These are phyloP conservation scores for Pteropus alecto DNA, from an alignment of 2,113 vertebrate species.

Conservation along the genomic window DNA sequence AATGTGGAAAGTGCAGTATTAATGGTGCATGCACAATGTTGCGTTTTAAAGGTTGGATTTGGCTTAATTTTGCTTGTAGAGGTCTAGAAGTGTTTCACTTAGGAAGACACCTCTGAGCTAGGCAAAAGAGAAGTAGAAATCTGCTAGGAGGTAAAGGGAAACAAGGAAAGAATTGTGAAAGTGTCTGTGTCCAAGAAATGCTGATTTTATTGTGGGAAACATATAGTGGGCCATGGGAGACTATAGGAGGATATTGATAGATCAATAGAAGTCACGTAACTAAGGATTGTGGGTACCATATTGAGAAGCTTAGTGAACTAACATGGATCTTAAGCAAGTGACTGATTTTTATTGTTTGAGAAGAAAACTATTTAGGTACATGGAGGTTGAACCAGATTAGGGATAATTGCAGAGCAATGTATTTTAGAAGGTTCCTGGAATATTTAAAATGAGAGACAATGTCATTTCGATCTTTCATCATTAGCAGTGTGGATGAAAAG, in stretches of 20 bases:
- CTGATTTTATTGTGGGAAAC: background rate
- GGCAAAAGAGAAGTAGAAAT: background rate
- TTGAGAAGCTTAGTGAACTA: background rate
- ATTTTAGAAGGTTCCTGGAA: background rate
- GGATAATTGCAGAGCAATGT: background rate
- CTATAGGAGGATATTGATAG: background rate
- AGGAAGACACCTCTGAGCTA: background rate
- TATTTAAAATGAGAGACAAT: background rate
- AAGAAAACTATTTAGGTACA: background rate
- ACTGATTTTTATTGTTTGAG: background rate
- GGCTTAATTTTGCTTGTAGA: background rate
- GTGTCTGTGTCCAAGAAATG: background rate
- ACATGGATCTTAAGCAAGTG: background rate
- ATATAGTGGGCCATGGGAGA: background rate
- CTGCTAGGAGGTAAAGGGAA: background rate
- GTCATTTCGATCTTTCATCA: background rate
- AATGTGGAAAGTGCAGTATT: background rate
- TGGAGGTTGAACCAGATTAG: background rate
- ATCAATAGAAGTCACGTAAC: too few relatives aligned
- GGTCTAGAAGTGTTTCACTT: background rate
- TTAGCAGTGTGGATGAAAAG: background rate
- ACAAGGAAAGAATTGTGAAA: background rate
- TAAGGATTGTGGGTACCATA: background rate
- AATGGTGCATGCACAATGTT: background rate
- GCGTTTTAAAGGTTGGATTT: background rate